Conservation (phyloP, 2,888 invertebrate species). For the Aphrophora alni region DNA sequence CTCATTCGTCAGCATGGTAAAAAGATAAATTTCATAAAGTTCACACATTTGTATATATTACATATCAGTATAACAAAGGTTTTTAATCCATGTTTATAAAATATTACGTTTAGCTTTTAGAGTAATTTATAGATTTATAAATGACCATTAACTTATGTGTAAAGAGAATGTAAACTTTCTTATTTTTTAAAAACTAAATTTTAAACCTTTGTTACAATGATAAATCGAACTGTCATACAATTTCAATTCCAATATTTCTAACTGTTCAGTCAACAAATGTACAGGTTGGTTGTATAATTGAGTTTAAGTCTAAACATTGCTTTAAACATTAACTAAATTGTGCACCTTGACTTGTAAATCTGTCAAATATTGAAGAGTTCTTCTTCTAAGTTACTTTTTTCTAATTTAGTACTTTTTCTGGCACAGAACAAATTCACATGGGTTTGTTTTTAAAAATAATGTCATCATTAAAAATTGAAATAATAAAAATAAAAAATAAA, state of each 20-base stretch:
- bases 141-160: slow-evolving; percentile 12
- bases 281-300: background rate
- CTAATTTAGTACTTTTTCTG: too few relatives aligned
- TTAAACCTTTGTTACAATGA: background rate
- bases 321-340: too few relatives aligned
- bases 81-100: background rate
- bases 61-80: background rate
- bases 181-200: background rate
- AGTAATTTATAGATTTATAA: background rate
- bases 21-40: background rate
- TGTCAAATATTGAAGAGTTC: too few relatives aligned
- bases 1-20: background rate
- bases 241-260: background rate
- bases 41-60: background rate
- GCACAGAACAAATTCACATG: too few relatives aligned
- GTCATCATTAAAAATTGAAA: too few relatives aligned
- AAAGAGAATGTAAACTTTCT: background rate
- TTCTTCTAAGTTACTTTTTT: too few relatives aligned
- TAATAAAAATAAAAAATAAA: too few relatives aligned
- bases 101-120: background rate
- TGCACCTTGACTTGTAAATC: too few relatives aligned
- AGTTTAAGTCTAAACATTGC: background rate
- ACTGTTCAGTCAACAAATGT: background rate
- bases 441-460: too few relatives aligned
- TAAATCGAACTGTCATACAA: background rate